Evolutionary conservation across 37 sponge, comb jelly and placozoan genomes (phyloP).

Genomic region (Chondrosia reniformis): DNA sequence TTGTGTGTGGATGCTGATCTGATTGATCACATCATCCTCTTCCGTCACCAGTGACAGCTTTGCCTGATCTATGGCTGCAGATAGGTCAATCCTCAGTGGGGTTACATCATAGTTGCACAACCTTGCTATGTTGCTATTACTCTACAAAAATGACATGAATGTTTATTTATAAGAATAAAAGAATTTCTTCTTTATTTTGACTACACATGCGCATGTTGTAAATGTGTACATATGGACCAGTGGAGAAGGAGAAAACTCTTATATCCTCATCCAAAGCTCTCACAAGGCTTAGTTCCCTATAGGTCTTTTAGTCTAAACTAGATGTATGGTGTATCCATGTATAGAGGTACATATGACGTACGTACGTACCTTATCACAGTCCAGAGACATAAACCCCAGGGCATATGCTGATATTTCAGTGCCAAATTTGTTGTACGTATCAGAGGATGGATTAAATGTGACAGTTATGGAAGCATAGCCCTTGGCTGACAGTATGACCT

Average conservation of each 20-base stretch:
- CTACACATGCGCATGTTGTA: background rate
- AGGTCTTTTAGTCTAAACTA: no score
- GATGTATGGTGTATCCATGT: background rate
- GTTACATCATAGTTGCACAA: slow-evolving; percentile 38
- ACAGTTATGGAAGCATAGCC: slow-evolving; percentile 30
- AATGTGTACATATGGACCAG: no score
- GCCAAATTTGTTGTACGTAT: slow-evolving; percentile 3
- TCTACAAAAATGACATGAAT: no score
- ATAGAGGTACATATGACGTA: background rate
- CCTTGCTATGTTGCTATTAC: no score
- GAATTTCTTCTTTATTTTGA: background rate
- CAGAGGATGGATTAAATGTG: slow-evolving; percentile 27
- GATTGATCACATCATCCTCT: background rate
- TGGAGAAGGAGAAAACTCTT: no score
- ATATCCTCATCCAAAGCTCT: no score
- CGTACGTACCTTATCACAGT: background rate
- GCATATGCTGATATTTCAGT: slow-evolving; percentile 22
- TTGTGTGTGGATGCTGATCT: background rate
- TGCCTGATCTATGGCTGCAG: slow-evolving; percentile 33
- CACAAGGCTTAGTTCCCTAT: no score
- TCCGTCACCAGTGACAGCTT: background rate
- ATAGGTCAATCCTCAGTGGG: slow-evolving; percentile 46
- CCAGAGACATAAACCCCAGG: slow-evolving; percentile 54
- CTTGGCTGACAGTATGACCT: slow-evolving; percentile 41
- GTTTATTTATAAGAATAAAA: no score